Conservation (phyloP, 2,113 vertebrate species). For the Phrynosoma platyrhinos region DNA sequence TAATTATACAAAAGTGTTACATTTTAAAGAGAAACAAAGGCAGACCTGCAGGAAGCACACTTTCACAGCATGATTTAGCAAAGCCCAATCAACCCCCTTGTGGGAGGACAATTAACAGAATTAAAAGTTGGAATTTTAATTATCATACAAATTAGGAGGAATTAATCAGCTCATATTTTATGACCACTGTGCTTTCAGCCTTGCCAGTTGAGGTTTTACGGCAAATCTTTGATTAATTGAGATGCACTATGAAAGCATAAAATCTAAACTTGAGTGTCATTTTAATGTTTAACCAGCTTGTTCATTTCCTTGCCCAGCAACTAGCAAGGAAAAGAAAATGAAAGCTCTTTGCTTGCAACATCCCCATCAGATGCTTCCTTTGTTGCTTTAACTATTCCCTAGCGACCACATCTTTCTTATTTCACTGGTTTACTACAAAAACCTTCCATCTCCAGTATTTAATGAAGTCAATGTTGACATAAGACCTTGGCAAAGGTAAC, state of each 20-base stretch:
- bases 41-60: conserved; percentile 68
- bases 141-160: conserved; percentile 83
- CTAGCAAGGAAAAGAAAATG: accelerated
- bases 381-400: neutral
- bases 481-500: neutral
- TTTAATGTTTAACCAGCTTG: conserved; percentile 34
- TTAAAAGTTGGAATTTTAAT: conserved; percentile 84
- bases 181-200: conserved; percentile 67
- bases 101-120: conserved; percentile 80
- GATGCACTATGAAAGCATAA: conserved; percentile 70
- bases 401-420: neutral
- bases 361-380: neutral
- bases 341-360: neutral
- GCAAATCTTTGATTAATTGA: conserved; percentile 81
- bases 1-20: conserved; percentile 61
- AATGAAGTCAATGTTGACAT: neutral
- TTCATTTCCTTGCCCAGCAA: conserved; percentile 16
- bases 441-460: neutral
- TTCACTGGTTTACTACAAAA: neutral
- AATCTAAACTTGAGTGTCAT: conserved; percentile 47
- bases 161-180: conserved; percentile 82
- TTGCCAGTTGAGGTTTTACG: conserved; percentile 65
- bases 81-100: conserved; percentile 78
- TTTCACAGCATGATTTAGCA: conserved; percentile 66
- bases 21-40: conserved; percentile 68